A percentile compares a stretch with the other conserved stretches of the same genome.
phyloP scores from a whole-genome alignment of 2,113 vertebrate genomes.

The Ginglymostoma cirratum region DNA sequence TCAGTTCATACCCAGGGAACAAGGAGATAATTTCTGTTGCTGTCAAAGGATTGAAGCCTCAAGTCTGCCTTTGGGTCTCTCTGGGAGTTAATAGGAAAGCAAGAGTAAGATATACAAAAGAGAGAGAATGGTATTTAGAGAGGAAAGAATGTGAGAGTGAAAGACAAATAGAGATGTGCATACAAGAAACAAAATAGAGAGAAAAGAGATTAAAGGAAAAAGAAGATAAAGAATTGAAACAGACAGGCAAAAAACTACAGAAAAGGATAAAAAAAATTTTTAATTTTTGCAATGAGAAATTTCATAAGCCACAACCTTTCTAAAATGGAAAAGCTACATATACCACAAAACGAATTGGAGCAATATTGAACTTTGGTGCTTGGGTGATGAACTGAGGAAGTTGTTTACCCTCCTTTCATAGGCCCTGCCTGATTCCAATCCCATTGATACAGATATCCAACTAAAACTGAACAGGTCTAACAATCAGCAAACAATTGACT shows the following conservation, averaged over 20 bases:
- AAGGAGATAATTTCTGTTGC: background rate
- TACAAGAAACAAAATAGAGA: background rate
- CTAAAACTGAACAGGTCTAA: background rate
- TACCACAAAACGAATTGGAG: background rate
- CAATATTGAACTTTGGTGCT: background rate
- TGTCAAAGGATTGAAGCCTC: background rate
- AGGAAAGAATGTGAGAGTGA: background rate
- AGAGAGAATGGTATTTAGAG: background rate
- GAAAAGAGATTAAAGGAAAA: background rate
- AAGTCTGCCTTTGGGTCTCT: background rate
- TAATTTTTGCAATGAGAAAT: background rate
- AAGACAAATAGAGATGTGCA: background rate
- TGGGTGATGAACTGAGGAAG: background rate
- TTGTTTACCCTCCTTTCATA: too few species aligned
- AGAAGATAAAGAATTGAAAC: background rate
- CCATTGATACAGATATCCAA: background rate
- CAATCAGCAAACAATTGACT: background rate
- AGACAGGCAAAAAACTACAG: background rate
- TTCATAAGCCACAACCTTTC: background rate
- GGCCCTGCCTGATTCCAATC: background rate
- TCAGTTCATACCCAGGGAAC: conserved; percentile 3
- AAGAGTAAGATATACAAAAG: conserved; percentile 3
- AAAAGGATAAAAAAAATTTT: background rate
- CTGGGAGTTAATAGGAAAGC: background rate
- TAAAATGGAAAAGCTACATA: background rate